phyloP scores from a whole-genome alignment of 2,888 invertebrate species.

The Pristionchus japonicus region DNA sequence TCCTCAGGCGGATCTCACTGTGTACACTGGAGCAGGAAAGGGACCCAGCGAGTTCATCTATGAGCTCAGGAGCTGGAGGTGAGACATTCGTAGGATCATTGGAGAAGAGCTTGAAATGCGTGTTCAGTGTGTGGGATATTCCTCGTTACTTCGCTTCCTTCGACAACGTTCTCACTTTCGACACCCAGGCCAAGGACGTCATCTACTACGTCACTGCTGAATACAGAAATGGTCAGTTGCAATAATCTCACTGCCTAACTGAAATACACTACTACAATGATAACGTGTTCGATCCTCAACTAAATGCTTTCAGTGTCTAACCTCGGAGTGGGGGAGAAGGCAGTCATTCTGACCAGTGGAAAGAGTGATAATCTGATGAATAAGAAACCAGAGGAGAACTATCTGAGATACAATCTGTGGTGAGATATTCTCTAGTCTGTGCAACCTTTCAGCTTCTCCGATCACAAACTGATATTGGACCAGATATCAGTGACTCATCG shows the following conservation, averaged over 20 bases:
- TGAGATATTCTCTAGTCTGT: not conserved
- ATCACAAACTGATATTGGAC: not conserved
- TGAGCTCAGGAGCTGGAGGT: not conserved
- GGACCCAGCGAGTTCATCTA: not conserved
- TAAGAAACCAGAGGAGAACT: not conserved
- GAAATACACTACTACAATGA: too few species aligned
- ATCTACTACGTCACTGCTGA: conserved; percentile 18
- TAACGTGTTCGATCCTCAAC: too few species aligned
- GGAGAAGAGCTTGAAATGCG: not conserved
- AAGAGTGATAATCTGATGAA: conserved; percentile 36
- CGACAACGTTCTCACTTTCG: conserved; percentile 19
- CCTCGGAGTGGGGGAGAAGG: not conserved
- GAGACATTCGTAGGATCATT: not conserved
- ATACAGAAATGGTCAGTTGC: not conserved
- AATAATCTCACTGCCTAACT: not conserved
- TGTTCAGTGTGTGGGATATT: not conserved
- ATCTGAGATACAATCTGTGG: not conserved
- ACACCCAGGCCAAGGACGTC: not conserved
- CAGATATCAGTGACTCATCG: not conserved
- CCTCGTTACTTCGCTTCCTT: not conserved
- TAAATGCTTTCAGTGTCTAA: not conserved
- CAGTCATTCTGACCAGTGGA: conserved; percentile 1
- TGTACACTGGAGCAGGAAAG: conserved; percentile 9
- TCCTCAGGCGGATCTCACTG: conserved; percentile 9
- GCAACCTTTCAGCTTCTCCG: not conserved